Conservation (phyloP, 1,140 invertebrate species). For the Orchesella cincta region DNA sequence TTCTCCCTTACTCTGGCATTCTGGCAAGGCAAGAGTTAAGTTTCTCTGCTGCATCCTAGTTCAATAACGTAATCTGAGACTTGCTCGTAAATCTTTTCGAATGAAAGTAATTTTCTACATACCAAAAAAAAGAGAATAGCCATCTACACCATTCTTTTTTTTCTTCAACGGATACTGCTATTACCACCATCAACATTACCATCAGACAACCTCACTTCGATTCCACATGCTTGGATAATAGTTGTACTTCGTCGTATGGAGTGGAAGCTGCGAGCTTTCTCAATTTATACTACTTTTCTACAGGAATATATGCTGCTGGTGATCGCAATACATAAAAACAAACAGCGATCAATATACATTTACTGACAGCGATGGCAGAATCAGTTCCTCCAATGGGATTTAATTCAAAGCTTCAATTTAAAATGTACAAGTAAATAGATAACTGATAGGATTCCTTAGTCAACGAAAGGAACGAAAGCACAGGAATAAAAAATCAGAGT, state of each 20-base stretch:
- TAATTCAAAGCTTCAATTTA: constrained; percentile 26
- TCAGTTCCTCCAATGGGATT: constrained; percentile 17
- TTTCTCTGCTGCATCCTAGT: too few species aligned
- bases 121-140: background rate
- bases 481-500: background rate
- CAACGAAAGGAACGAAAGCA: background rate
- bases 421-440: constrained; percentile 22
- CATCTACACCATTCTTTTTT: background rate
- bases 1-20: background rate
- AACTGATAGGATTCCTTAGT: constrained; percentile 21
- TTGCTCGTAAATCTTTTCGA: background rate
- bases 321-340: constrained; percentile 7
- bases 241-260: too few species aligned
- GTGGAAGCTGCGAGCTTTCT: background rate
- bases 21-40: too few species aligned
- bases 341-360: constrained; percentile 28
- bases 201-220: background rate
- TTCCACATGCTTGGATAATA: background rate
- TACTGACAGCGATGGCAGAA: constrained; percentile 23
- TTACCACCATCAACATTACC: constrained; percentile 4
- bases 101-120: constrained; percentile 22
- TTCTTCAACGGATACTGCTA: background rate
- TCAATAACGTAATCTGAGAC: constrained; percentile 18
- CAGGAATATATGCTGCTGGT: background rate
- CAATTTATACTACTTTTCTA: constrained; percentile 6